Conservation (phyloP, 2,797 vertebrate species). For the Amblyraja radiata region DNA sequence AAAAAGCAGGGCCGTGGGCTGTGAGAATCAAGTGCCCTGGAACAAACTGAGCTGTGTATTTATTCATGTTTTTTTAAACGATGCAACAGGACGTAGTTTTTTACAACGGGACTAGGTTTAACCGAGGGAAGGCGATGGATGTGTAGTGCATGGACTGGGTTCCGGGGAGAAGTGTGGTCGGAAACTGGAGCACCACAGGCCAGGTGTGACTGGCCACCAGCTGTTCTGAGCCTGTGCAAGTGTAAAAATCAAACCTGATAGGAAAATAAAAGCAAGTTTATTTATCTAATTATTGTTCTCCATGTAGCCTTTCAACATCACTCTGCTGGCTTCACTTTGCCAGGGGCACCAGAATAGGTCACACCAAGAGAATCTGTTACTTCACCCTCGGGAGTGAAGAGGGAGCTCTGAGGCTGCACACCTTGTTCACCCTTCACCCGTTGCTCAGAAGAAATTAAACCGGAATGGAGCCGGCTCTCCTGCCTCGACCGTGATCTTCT, state of each 20-base stretch:
- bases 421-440: neutral
- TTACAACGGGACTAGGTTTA: neutral
- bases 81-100: conserved; percentile 8
- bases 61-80: conserved; percentile 14
- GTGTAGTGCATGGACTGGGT: neutral
- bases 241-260: neutral
- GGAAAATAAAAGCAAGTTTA: neutral
- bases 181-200: neutral
- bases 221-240: neutral
- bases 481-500: neutral
- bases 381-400: neutral
- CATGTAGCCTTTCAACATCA: neutral
- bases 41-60: neutral
- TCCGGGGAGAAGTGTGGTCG: neutral
- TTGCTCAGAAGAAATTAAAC: conserved; percentile 24
- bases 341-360: neutral
- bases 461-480: neutral
- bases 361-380: neutral
- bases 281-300: neutral
- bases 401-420: neutral
- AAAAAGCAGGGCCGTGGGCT: neutral
- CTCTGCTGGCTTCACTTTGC: neutral
- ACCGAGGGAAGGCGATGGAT: neutral
- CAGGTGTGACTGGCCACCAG: neutral
- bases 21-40: neutral